Percentiles rank a stretch among this genome's conserved stretches.
phyloP scores from a whole-genome alignment of 2,113 vertebrate species.

The Sclerurus mexicanus region DNA sequence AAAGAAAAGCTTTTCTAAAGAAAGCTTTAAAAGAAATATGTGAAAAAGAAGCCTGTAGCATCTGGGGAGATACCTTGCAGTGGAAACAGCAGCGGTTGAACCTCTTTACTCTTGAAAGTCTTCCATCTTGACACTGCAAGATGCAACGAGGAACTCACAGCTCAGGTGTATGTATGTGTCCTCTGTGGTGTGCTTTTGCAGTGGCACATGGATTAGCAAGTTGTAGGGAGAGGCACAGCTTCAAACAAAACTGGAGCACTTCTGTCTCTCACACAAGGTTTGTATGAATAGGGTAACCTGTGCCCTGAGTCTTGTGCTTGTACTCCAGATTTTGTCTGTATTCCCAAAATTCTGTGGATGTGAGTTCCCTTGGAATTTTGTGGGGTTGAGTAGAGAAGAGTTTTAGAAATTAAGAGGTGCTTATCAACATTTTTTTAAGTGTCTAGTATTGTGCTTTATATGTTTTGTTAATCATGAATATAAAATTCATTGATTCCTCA shows the following conservation, averaged over 20 bases:
- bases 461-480: background rate
- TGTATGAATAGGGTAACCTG: background rate
- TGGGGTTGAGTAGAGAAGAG: background rate
- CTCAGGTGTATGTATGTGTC: fast-evolving
- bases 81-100: background rate
- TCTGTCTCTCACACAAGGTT: background rate
- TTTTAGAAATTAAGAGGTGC: background rate
- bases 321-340: background rate
- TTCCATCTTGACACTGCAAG: background rate
- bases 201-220: background rate
- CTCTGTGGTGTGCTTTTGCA: fast-evolving
- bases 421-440: background rate
- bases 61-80: background rate
- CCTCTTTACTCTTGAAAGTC: background rate
- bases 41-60: background rate
- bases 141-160: background rate
- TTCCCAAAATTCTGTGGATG: fast-evolving
- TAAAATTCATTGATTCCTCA: background rate
- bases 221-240: background rate
- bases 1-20: too few relatives aligned
- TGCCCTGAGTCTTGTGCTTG: background rate
- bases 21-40: background rate
- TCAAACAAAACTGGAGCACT: background rate
- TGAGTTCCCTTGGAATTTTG: background rate
- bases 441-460: background rate